Conservation (phyloP, 2,113 vertebrate species). For the Eidolon helvum region DNA sequence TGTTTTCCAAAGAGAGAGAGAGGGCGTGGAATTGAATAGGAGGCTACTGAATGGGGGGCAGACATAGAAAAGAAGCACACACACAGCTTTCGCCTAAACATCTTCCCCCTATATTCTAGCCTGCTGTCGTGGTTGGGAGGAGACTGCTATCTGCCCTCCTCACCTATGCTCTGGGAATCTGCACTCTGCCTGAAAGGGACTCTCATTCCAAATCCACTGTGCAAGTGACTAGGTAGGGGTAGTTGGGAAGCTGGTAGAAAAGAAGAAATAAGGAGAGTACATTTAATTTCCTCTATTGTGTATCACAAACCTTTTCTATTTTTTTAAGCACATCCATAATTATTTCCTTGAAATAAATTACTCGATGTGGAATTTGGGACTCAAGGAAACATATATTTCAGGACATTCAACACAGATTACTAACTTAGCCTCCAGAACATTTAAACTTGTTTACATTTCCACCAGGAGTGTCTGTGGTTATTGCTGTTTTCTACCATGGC, state of each 20-base stretch:
- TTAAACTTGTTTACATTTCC: not conserved
- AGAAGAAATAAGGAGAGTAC: not conserved
- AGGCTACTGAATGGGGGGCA: no score
- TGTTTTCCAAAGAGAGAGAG: not conserved
- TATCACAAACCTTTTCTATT: not conserved
- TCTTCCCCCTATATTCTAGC: not conserved
- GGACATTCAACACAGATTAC: not conserved
- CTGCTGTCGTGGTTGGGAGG: not conserved
- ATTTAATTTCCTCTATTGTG: not conserved
- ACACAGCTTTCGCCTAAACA: no score
- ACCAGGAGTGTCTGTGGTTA: not conserved
- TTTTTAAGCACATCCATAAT: not conserved
- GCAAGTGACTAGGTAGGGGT: no score
- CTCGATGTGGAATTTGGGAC: not conserved
- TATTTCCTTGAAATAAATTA: not conserved
- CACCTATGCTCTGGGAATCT: not conserved
- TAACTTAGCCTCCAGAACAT: not conserved
- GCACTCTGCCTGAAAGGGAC: not conserved
- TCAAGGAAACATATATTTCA: not conserved
- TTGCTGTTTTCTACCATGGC: not conserved
- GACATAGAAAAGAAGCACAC: not conserved
- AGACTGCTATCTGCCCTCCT: not conserved
- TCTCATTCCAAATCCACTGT: not conserved
- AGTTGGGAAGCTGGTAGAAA: not conserved
- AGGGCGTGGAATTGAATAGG: not conserved